Evolutionary conservation across 35 echinoderm and acorn worm species (phyloP), one percentile per base, ranked within the genome.

Genomic region (Ophiothrix spiculata): DNA sequence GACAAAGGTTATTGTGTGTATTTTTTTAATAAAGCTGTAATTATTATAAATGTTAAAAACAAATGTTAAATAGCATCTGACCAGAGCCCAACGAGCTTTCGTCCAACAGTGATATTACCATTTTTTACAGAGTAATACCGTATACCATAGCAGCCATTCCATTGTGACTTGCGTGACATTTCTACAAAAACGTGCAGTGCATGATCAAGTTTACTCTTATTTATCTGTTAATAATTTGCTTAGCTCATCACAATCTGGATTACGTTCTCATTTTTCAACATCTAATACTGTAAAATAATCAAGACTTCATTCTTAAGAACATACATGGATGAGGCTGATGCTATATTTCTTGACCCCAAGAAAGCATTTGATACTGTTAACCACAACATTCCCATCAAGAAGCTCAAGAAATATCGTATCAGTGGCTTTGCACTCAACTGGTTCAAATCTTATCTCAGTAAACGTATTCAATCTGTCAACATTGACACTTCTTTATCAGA

Each of bases 321-420:
- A n/a, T n/a, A n/a, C 40, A 64, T n/a, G n/a, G n/a, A n/a, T n/a
- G n/a, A n/a, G n/a, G 45, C 84, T 45, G 84, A 21, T 77, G 84
- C 64, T 31, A 75, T 86, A 13, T 85, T 86, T 77, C 36, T 86
- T 41, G 60, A 86, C 40, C 74, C 41, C 37, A 86, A 86, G 40
- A 77, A 86, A 36, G 84, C 84, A 29, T 86, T 86, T 77, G 84
- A 86, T 41, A 86, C 84, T 23, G 84, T 77, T 21, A 56, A 84
- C 77, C 33, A 75, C 31, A 10, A 37, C 16, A 64, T 39, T 32
- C 84, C 46, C 35, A 39, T 86, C n/a, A 25, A 64, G 14, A 85
- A 85, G 36, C 60, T 85, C 37, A 37, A 10, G 37, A 39, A 73
- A 37, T 64, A 17, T 73, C 60, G 83, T 23, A 39, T 85, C 21